Evolutionary conservation across 2,888 invertebrate genomes (phyloP).

Genomic region (Drosophila limbata): DNA sequence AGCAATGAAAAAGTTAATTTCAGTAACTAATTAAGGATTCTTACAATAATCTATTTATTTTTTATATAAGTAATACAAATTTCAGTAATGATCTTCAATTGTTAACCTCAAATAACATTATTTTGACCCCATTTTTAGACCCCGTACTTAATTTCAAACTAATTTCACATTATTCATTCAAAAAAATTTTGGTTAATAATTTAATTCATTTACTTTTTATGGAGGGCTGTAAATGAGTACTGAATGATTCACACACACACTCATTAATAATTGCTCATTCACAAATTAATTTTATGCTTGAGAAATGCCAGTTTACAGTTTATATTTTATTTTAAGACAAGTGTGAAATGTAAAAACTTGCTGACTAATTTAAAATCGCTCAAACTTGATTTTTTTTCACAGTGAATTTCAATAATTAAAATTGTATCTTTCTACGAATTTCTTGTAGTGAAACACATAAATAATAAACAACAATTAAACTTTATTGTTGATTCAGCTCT

Average conservation of each 20-base stretch:
- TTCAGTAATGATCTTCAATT: neutral
- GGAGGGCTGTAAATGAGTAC: constrained; percentile 7
- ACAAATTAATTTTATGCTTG: constrained; percentile 49
- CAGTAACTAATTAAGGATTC: no score
- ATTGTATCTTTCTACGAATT: constrained; percentile 4
- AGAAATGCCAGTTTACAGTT: constrained; percentile 41
- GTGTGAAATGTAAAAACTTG: constrained; percentile 26
- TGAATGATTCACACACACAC: constrained; percentile 9
- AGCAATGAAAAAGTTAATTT: no score
- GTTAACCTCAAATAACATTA: neutral
- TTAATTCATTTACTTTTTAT: constrained; percentile 13
- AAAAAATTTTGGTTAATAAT: constrained; percentile 3
- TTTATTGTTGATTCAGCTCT: no score
- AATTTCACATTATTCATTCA: neutral
- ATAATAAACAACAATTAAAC: no score
- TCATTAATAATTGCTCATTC: constrained; percentile 22
- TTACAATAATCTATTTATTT: no score
- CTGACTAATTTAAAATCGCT: constrained; percentile 18
- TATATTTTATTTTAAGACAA: constrained; percentile 24
- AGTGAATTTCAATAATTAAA: neutral
- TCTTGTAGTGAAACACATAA: neutral
- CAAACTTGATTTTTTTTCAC: constrained; percentile 12
- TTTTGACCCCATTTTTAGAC: neutral
- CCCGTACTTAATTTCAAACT: neutral
- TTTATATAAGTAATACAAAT: no score